A percentile compares a stretch with the other conserved stretches of the same genome.
Evolutionary conservation across 2,113 vertebrate species (phyloP).

Genomic region (Thamnophis sirtalis): DNA sequence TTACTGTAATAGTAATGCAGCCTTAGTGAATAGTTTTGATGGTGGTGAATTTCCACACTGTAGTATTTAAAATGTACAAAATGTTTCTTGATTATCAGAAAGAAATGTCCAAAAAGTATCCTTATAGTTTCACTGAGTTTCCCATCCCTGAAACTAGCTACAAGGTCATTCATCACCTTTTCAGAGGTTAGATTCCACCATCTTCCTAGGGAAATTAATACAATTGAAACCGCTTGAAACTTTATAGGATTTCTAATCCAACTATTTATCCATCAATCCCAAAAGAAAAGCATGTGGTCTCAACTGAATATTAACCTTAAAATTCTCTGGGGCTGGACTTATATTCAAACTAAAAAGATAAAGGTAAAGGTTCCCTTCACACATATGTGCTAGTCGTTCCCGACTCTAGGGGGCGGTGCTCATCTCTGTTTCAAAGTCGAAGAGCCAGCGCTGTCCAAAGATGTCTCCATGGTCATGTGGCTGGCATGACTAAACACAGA

Average conservation of each 20-base stretch:
- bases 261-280: neutral
- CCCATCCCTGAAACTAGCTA: neutral
- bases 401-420: too few relatives aligned
- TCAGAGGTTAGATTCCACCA: neutral
- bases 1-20: too few relatives aligned
- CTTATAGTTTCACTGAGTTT: neutral
- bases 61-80: neutral
- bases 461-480: too few relatives aligned
- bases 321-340: neutral
- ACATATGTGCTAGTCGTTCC: too few relatives aligned
- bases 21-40: too few relatives aligned
- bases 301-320: neutral
- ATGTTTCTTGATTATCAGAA: accelerated
- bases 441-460: too few relatives aligned
- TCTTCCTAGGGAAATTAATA: neutral
- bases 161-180: neutral
- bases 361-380: too few relatives aligned
- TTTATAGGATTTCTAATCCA: neutral
- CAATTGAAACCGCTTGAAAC: neutral
- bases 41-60: neutral
- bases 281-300: neutral
- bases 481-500: too few relatives aligned
- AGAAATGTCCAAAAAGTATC: neutral
- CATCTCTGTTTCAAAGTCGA: too few relatives aligned
- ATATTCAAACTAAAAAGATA: neutral